These are phyloP conservation scores for Druceiella hillmani DNA, from an alignment of 2,888 invertebrate species.

Conservation along the genomic window DNA sequence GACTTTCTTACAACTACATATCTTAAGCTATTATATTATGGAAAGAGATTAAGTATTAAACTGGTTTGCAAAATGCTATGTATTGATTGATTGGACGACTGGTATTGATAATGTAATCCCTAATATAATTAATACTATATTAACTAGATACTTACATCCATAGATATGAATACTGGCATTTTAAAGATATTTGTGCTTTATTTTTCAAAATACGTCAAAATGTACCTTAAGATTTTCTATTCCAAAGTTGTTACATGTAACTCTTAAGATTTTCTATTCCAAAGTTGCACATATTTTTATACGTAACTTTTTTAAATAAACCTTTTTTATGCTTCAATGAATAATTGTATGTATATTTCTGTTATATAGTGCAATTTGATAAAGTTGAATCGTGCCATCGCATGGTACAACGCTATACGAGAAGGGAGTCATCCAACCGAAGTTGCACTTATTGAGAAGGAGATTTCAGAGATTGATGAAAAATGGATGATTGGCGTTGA, in stretches of 20 bases:
- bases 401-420: constrained; percentile 80
- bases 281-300: constrained; percentile 2
- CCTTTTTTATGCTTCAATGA: not conserved
- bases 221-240: not conserved
- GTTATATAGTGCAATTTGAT: constrained; percentile 48
- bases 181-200: not conserved
- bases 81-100: too few species aligned
- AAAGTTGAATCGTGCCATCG: constrained; percentile 56
- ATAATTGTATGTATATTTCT: not conserved
- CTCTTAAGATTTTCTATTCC: not conserved
- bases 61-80: too few species aligned
- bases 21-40: too few species aligned
- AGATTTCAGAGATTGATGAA: constrained; percentile 68
- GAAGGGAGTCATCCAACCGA: constrained; percentile 71
- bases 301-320: constrained; percentile 1
- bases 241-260: not conserved
- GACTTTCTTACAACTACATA: too few species aligned
- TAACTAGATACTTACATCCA: too few species aligned
- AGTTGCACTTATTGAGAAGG: constrained; percentile 67
- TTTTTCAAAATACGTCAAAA: not conserved
- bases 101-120: too few species aligned
- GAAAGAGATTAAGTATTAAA: too few species aligned
- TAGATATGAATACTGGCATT: too few species aligned
- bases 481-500: constrained; percentile 63
- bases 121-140: too few species aligned